These are phyloP conservation scores for Tetranychus truncatus DNA, from an alignment of 2,888 invertebrate species.

Conservation along the genomic window DNA sequence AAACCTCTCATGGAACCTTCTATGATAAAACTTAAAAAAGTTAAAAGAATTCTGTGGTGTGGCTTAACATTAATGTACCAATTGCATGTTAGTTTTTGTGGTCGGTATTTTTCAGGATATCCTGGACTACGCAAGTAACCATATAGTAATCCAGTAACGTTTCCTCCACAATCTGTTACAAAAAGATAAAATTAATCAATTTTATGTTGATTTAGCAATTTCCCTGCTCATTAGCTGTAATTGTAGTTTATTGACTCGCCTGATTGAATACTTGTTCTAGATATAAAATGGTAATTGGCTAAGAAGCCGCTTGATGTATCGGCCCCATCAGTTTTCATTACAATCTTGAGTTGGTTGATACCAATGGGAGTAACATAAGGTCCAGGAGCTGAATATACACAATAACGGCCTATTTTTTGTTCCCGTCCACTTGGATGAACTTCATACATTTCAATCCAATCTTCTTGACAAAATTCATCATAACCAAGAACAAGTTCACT, in stretches of 20 bases:
- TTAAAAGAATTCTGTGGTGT: slow-evolving; percentile 67
- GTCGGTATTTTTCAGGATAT: slow-evolving; percentile 69
- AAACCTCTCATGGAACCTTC: slow-evolving; percentile 76
- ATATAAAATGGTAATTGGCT: slow-evolving; percentile 80
- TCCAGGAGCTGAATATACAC: slow-evolving; percentile 73
- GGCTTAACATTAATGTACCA: slow-evolving; percentile 82
- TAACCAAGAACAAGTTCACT: slow-evolving; percentile 24
- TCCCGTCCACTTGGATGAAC: slow-evolving; percentile 44
- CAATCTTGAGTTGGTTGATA: slow-evolving; percentile 64
- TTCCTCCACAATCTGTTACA: slow-evolving; percentile 60
- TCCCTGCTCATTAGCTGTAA: background rate
- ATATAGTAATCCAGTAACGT: slow-evolving; percentile 42
- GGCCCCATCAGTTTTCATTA: slow-evolving; percentile 67
- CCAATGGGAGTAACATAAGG: slow-evolving; percentile 81
- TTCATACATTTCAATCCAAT: slow-evolving; percentile 85
- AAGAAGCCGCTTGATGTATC: slow-evolving; percentile 87
- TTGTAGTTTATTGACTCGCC: slow-evolving; percentile 31
- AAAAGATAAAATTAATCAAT: too few species aligned
- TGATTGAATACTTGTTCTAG: slow-evolving; percentile 66
- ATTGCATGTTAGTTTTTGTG: slow-evolving; percentile 64
- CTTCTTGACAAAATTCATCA: slow-evolving; percentile 56
- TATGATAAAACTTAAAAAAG: slow-evolving; percentile 74
- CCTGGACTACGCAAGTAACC: slow-evolving; percentile 49
- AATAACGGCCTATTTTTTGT: slow-evolving; percentile 73
- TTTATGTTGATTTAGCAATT: background rate